Conservation (phyloP, 2,888 invertebrate species). For the Tyria jacobaeae region DNA sequence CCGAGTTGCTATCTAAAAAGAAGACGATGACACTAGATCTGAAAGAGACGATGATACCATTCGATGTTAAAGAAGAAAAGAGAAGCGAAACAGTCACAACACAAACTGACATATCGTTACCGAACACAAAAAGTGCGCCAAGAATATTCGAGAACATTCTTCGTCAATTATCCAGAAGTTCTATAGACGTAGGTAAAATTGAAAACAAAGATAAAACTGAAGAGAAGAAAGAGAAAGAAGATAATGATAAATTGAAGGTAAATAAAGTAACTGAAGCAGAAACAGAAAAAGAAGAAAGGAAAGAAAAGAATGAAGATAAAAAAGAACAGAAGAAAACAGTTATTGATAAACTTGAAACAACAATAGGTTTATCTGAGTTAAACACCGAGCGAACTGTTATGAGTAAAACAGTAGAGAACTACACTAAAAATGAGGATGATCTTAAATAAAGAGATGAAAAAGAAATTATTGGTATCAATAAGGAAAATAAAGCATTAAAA, state of each 20-base stretch:
- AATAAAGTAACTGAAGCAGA: background rate
- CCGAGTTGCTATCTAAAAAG: slow-evolving; percentile 58
- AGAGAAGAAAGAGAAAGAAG: slow-evolving; percentile 10
- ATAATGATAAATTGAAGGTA: slow-evolving; percentile 4
- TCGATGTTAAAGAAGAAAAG: slow-evolving; percentile 62
- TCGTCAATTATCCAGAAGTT: slow-evolving; percentile 74
- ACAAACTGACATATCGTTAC: slow-evolving; percentile 81
- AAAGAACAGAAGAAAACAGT: background rate
- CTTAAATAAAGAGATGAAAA: background rate
- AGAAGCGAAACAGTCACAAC: slow-evolving; percentile 73
- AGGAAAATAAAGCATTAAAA: background rate
- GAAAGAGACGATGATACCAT: slow-evolving; percentile 70
- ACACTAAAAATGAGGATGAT: background rate
- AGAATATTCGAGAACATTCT: slow-evolving; percentile 80
- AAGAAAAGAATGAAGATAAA: background rate
- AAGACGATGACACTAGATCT: slow-evolving; percentile 71
- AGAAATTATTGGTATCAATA: background rate
- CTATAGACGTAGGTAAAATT: slow-evolving; percentile 64
- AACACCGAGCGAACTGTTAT: background rate
- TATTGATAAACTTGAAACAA: background rate
- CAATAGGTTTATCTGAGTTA: background rate
- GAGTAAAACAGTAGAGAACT: background rate
- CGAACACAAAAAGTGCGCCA: slow-evolving; percentile 82
- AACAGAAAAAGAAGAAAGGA: background rate
- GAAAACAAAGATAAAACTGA: slow-evolving; percentile 16